A percentile compares a stretch with the other conserved stretches of the same genome.
phyloP scores from a whole-genome alignment of 2,113 vertebrate genomes.

The Neolamprologus sp. region DNA sequence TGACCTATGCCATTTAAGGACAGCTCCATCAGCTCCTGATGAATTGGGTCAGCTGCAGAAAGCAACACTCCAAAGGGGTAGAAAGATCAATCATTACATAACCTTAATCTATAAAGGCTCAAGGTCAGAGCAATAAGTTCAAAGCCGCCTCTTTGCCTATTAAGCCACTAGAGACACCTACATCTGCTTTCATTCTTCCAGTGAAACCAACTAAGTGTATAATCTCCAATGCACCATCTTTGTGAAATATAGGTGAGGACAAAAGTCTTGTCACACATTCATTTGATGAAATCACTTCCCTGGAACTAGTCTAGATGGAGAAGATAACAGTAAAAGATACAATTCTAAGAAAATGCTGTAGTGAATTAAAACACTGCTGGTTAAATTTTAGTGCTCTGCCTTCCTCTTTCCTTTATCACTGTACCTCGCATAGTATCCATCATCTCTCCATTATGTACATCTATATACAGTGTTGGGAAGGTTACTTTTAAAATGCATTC shows the following conservation, averaged over 20 bases:
- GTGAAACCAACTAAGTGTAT: not conserved
- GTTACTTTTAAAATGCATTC: no score
- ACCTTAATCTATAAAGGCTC: constrained; percentile 2
- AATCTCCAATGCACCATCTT: not conserved
- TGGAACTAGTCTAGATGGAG: constrained; percentile 12
- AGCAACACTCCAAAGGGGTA: not conserved
- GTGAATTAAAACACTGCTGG: constrained; percentile 29
- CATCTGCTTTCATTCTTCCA: not conserved
- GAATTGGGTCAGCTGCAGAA: not conserved
- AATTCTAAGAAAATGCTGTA: constrained; percentile 24
- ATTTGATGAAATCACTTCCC: constrained; percentile 34
- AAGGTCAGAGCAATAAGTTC: not conserved
- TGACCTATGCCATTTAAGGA: not conserved
- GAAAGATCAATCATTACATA: not conserved
- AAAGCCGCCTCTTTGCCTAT: not conserved
- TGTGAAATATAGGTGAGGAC: constrained; percentile 25
- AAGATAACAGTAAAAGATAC: constrained; percentile 18
- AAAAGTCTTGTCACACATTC: not conserved
- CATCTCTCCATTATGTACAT: not conserved
- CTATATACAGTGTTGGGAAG: not conserved
- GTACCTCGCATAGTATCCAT: not conserved
- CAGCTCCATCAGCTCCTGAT: not conserved
- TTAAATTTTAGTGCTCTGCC: constrained; percentile 10
- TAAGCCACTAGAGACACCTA: not conserved
- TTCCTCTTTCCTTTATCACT: not conserved